Percentiles rank a stretch among this genome's conserved stretches.
These are phyloP conservation scores for Proctacanthus coquilletti DNA, from an alignment of 1,140 invertebrate genomes.

Conservation along the genomic window DNA sequence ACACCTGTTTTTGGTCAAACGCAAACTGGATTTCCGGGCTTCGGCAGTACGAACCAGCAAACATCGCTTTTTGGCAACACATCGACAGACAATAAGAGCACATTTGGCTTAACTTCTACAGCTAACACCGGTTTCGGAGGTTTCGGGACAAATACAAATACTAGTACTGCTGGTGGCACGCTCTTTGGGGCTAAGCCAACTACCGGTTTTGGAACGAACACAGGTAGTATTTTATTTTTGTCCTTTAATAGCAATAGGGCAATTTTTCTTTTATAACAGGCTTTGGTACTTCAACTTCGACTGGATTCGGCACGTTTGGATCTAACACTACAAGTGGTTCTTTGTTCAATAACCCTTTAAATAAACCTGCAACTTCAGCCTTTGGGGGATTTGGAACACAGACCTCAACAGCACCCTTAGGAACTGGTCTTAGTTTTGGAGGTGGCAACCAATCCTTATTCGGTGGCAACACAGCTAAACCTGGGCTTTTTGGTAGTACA, in stretches of 20 bases:
- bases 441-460: conserved; percentile 29
- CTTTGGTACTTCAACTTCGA: conserved; percentile 27
- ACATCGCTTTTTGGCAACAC: conserved; percentile 29
- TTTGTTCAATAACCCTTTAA: conserved; percentile 35
- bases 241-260: no score
- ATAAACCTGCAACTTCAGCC: conserved; percentile 32
- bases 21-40: conserved; percentile 30
- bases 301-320: conserved; percentile 21
- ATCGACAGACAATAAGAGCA: conserved; percentile 37
- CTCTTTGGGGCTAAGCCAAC: conserved; percentile 26
- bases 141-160: conserved; percentile 26
- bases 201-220: conserved; percentile 17
- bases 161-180: conserved; percentile 21
- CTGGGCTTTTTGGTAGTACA: conserved; percentile 22
- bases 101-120: conserved; percentile 33
- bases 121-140: conserved; percentile 27
- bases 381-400: conserved; percentile 27
- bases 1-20: conserved; percentile 8
- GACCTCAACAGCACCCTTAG: conserved; percentile 13
- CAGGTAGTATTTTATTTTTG: no score
- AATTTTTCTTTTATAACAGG: no score
- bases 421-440: conserved; percentile 30
- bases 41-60: conserved; percentile 27
- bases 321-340: conserved; percentile 29
- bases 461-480: conserved; percentile 13